phyloP scores from a whole-genome alignment of 1,140 invertebrate genomes.

The Apis dorsata region DNA sequence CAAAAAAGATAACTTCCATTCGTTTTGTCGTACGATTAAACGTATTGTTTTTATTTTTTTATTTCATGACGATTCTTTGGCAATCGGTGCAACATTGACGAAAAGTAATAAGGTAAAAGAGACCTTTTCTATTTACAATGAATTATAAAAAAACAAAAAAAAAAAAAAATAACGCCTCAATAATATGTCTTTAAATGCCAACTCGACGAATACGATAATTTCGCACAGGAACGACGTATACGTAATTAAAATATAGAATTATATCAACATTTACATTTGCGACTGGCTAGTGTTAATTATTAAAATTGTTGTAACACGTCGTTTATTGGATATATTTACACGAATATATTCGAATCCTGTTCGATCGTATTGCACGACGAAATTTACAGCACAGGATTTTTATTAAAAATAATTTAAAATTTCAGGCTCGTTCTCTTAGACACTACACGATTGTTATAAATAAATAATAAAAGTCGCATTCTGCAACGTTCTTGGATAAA shows the following conservation, averaged over 20 bases:
- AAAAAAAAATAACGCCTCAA: neutral
- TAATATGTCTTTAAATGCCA: neutral
- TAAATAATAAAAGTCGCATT: constrained; percentile 57
- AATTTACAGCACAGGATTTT: constrained; percentile 12
- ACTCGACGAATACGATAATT: neutral
- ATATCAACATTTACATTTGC: constrained; percentile 9
- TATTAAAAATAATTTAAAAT: constrained; percentile 57
- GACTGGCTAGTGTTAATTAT: constrained; percentile 12
- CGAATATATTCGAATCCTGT: constrained; percentile 10
- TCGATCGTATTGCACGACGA: constrained; percentile 47
- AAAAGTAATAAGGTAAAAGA: neutral
- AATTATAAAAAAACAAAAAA: constrained; percentile 8
- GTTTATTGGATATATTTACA: constrained; percentile 46
- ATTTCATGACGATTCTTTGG: constrained; percentile 60
- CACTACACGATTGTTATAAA: constrained; percentile 58
- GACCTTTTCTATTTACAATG: constrained; percentile 24
- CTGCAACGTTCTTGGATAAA: constrained; percentile 8
- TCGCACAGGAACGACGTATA: no score
- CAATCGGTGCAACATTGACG: constrained; percentile 42
- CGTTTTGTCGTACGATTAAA: constrained; percentile 28
- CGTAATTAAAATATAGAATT: no score
- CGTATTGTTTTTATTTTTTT: constrained; percentile 27
- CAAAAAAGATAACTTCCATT: neutral
- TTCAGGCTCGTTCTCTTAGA: constrained; percentile 37
- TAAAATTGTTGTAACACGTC: constrained; percentile 21